Conservation (phyloP, 2,888 invertebrate species). For the Drosophila maculinotata region DNA sequence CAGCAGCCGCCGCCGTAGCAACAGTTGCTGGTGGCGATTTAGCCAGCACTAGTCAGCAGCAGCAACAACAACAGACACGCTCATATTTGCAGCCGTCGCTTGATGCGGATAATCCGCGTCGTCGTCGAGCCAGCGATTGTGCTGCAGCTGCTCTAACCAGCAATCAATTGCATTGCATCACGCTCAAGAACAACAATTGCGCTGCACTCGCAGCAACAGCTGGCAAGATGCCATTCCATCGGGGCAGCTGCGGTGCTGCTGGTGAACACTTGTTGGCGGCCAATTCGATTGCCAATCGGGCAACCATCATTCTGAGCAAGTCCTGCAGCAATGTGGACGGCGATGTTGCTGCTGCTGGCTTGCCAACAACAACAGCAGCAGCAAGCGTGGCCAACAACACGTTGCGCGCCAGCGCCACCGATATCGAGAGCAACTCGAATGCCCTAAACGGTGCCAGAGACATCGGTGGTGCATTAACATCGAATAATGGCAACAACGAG, state of each 20-base stretch:
- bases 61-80: slow-evolving; percentile 42
- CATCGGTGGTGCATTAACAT: slow-evolving; percentile 39
- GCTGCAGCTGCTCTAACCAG: too few species aligned
- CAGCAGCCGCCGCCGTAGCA: slow-evolving; percentile 26
- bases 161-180: slow-evolving; percentile 82
- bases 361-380: slow-evolving; percentile 6
- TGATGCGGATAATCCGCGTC: slow-evolving; percentile 69
- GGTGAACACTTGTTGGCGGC: slow-evolving; percentile 83
- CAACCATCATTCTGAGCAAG: slow-evolving; percentile 84
- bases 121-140: slow-evolving; percentile 82
- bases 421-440: slow-evolving; percentile 71
- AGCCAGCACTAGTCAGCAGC: slow-evolving; percentile 37
- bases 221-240: slow-evolving; percentile 78
- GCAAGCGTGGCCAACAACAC: slow-evolving; percentile 51
- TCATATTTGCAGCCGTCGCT: slow-evolving; percentile 53
- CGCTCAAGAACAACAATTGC: slow-evolving; percentile 83
- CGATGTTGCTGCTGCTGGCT: slow-evolving; percentile 35
- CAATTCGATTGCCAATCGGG: slow-evolving; percentile 84
- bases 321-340: slow-evolving; percentile 84
- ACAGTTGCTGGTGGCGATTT: slow-evolving; percentile 12
- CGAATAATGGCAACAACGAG: slow-evolving; percentile 83
- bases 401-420: slow-evolving; percentile 70
- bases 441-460: slow-evolving; percentile 54
- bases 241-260: slow-evolving; percentile 84
- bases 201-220: slow-evolving; percentile 59